Base-by-base conservation (phyloP, 2,888 invertebrate genomes). In the Blomia tropicalis region DNA sequence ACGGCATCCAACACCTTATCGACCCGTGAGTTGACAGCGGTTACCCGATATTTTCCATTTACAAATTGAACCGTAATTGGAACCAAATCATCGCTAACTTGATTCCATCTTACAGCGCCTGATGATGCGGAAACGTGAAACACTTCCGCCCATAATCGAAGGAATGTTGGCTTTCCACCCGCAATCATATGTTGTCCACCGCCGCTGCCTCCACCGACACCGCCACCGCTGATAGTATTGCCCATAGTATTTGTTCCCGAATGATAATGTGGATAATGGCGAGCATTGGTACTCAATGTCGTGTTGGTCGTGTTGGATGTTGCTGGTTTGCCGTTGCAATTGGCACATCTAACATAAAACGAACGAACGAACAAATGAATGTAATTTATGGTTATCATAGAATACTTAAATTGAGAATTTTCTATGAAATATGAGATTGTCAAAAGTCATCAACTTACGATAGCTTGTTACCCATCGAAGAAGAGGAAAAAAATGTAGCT, bases 41-140 rank as follows among this genome's bases (percentile, higher is more conserved):
- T 93, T 78, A 95, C 90, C 79, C 95, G 95, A 78, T 93, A 95
- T 75, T 93, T 85, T 77, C 93, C 92, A 78, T 91, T 88, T 73
- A 93, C 87, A 79, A 93, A 93, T 70, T 92, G 90, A 78, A 96
- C 91, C 80, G 93, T 93, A 70, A 95, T 92, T 63, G 95, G 95
- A 70, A 96, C 95, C 76, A 95, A 82, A 78, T 95, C 95, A 76
- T 93, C 93, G 68, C 92, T 92, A 70, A 95, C 88, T 77, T 92
- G 89, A 79, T 91, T 89, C 93, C 95, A 95, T 78, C 87, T 91
- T 68, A 91, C 89, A 68, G 86, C 85, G 67, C 88, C 69, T 27
- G 66, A 66, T 72, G 87, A 87, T 60, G 90, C 88, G 70, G 89
- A 89, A 72, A 95, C 93, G 77, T 93, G 90, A 77, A 93, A 95